These are phyloP conservation scores for Bryconaethiops microstoma DNA, from an alignment of 2,797 vertebrate species.

Conservation along the genomic window DNA sequence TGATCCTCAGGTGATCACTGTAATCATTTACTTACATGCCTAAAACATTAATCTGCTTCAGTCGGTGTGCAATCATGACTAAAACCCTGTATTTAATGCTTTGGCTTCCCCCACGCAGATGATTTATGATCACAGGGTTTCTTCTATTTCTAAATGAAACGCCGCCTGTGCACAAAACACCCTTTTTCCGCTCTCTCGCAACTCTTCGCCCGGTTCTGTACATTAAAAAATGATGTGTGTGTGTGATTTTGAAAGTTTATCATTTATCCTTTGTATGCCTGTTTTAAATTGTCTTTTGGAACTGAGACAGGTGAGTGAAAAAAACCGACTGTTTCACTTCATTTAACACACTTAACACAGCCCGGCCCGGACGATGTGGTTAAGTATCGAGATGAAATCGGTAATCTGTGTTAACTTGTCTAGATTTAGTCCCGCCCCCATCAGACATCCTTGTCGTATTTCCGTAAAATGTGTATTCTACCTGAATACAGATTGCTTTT, in stretches of 20 bases:
- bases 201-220: background rate
- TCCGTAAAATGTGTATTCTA: constrained; percentile 18
- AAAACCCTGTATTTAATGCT: constrained; percentile 1
- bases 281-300: constrained; percentile 18
- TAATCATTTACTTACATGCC: constrained; percentile 21
- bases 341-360: constrained; percentile 2
- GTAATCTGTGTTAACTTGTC: background rate
- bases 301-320: constrained; percentile 34
- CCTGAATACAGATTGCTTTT: background rate
- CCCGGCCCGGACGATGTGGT: background rate
- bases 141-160: background rate
- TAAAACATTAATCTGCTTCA: constrained; percentile 32
- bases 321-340: background rate
- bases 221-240: background rate
- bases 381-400: constrained; percentile 26
- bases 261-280: constrained; percentile 7
- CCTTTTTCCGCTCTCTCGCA: constrained; percentile 41
- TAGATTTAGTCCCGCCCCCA: background rate
- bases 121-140: background rate
- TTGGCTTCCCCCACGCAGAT: background rate
- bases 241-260: background rate
- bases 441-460: constrained; percentile 29
- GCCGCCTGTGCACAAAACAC: constrained; percentile 27
- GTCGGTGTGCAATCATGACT: constrained; percentile 5
- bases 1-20: constrained; percentile 27